Base-by-base conservation (phyloP, 2,113 vertebrate genomes). In the Neotoma lepida region DNA sequence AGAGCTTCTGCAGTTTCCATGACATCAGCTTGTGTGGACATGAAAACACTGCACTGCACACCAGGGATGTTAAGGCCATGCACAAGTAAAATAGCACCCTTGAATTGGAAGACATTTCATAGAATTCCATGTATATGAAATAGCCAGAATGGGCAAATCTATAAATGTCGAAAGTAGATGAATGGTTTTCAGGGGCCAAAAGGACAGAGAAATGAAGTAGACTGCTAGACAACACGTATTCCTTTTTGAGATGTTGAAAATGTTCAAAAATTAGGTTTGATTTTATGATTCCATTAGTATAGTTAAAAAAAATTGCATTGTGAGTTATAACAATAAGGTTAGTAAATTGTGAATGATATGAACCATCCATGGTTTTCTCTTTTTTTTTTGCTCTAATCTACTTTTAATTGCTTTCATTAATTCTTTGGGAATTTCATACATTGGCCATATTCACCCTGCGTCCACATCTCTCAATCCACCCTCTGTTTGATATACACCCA, bases 1-100 rank as follows among this genome's bases (percentile, higher is more conserved):
- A 97, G 95, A 77, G 20, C 2, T 73, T 88, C 90, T 39, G 51
- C 74, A 90, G 94, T 95, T 96, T 92, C 26, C 70, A 66, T 70
- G 26, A 41, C 76, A 88, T 73, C 80, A 85, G 18, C 84, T 88
- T 95, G 68, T 44, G 49, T 39, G 70, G 90, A 22, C 56, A 93
- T 39, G 87, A 17, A 85, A 64, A 20, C 14, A 86, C 10, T 68
- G 10, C 30, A 88, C 54, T 44, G 77, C 30, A 82, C 76, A 39
- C 30, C 39, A 93, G 92, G 64, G 90, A 95, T 44, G 89, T 85
- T 66, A 88, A 82, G 41, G 80, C 39, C 68, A 18, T 6, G 49
- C 22, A 89, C 91, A 89, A 81, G 51, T 73, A 28, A 64, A 87
- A 90, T 6, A 24, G 94, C 51, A 88, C 30, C 13, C 39, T 58